Evolutionary conservation across 2,797 vertebrate species (phyloP).

Genomic region (Limosa lapponica): DNA sequence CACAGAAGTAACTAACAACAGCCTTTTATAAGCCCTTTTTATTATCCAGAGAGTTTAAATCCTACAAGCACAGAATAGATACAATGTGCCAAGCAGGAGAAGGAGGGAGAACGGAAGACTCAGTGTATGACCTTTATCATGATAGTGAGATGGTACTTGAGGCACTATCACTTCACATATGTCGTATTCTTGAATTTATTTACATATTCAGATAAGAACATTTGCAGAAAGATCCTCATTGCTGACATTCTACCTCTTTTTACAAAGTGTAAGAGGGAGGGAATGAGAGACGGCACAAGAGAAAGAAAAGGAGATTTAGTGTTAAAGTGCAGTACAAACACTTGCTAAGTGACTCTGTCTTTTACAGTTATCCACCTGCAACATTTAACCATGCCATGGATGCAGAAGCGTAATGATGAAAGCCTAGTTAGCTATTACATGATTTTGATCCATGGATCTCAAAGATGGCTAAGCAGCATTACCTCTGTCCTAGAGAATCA

Average conservation of each 20-base stretch:
- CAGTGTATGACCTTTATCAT: background rate
- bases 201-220: background rate
- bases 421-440: background rate
- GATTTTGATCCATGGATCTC: background rate
- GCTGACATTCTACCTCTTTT: background rate
- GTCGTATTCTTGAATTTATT: background rate
- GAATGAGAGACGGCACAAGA: background rate
- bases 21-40: background rate
- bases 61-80: background rate
- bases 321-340: background rate
- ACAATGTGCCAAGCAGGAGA: background rate
- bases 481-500: background rate
- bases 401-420: background rate
- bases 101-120: background rate
- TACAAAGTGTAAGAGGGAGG: background rate
- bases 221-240: background rate
- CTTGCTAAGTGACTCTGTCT: background rate
- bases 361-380: background rate
- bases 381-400: background rate
- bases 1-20: background rate
- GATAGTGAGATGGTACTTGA: background rate
- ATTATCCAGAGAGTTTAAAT: background rate
- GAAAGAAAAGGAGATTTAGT: background rate
- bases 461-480: background rate
- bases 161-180: background rate